Evolutionary conservation across 2,113 vertebrate genomes (phyloP), one percentile per base, ranked within the genome.

Genomic region (Serinus canaria): DNA sequence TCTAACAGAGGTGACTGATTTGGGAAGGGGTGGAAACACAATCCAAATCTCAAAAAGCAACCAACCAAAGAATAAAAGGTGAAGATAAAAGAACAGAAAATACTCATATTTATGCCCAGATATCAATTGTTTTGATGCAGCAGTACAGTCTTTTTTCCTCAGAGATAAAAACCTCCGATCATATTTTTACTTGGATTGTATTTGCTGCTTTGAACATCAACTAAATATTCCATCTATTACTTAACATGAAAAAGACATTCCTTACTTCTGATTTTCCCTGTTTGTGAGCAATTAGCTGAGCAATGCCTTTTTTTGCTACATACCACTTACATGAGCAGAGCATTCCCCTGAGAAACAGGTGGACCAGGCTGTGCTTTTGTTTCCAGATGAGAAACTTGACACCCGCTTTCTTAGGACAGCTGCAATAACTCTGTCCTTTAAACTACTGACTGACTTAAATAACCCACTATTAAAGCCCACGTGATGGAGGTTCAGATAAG

Each of bases 281-380:
- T 67, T 44, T 1, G 23, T 43, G 46, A 33, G 37, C 8, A 6
- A 78, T 60, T 35, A 83, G 67, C 64, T 17, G 4, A 1, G 3
- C 43, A 53, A 55, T 19, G 59, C 79, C 78, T 87, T 90, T 53
- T 72, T 83, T 73, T 80, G 68, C 90, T 31, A 67, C 94, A 95
- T 95, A 35, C 84, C 93, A 95, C 31, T 30, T 10, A 13, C n/a
- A 91, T 95, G 94, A 97, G 78, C 55, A 80, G 81, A 94, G 78
- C 93, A 91, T 91, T 95, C 94, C 74, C 91, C 19, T 0, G 13
- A 18, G 35, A 89, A 95, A 95, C 95, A 96, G 95, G 94, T 95
- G 95, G 87, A 53, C 67, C 35, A 28, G 90, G 55, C 63, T 33
- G 46, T 0, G 39, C 94, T 95, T 95, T 95, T 94, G 93, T 97